Evolutionary conservation across 2,888 invertebrate species (phyloP).

Genomic region (Noctua janthe): DNA sequence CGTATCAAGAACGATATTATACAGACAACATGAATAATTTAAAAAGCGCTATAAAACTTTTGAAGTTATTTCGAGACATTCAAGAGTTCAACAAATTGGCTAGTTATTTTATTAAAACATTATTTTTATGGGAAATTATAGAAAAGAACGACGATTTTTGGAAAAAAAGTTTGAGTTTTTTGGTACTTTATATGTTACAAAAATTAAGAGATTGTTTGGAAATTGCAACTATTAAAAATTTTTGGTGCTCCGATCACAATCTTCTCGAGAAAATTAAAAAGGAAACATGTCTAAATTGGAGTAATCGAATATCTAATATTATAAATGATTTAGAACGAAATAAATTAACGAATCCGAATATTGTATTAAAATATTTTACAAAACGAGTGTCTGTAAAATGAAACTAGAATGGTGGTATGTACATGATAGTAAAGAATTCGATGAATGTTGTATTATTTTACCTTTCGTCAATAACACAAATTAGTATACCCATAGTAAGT

Average conservation of each 20-base stretch:
- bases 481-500: not conserved
- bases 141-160: conserved; percentile 72
- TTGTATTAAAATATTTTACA: conserved; percentile 71
- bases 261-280: conserved; percentile 76
- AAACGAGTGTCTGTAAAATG: conserved; percentile 5
- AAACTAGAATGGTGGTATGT: not conserved
- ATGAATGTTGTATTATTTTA: not conserved
- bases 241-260: conserved; percentile 80
- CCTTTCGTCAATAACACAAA: not conserved
- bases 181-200: conserved; percentile 78
- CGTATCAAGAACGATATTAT: conserved; percentile 78
- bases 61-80: conserved; percentile 78
- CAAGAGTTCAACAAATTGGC: conserved; percentile 79
- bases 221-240: conserved; percentile 73
- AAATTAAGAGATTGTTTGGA: conserved; percentile 74
- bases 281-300: conserved; percentile 78
- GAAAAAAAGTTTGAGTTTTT: conserved; percentile 72
- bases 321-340: conserved; percentile 74
- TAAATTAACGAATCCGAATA: conserved; percentile 64
- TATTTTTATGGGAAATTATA: conserved; percentile 79
- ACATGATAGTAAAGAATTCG: not conserved
- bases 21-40: conserved; percentile 77
- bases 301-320: conserved; percentile 73
- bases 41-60: conserved; percentile 76
- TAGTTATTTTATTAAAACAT: conserved; percentile 82